Percentiles rank a stretch among this genome's conserved stretches.
Evolutionary conservation across 2,113 vertebrate species (phyloP).

Genomic region (Bambusicola thoracicus): DNA sequence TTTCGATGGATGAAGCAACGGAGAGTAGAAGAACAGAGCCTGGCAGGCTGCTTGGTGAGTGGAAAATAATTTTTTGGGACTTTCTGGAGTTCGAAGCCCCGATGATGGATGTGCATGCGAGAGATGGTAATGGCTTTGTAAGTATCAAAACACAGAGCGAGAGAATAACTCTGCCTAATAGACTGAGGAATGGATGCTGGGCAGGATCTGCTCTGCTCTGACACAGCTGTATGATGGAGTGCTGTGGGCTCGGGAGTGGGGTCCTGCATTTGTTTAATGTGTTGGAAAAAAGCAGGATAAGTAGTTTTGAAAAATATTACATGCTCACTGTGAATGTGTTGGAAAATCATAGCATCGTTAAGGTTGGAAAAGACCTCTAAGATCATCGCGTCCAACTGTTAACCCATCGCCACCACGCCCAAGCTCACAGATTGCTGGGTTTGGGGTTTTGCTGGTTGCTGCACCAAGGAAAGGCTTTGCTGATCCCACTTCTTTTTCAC

Average conservation of each 20-base stretch:
- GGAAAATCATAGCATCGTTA: background rate
- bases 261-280: background rate
- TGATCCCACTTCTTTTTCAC: background rate
- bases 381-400: too few species aligned
- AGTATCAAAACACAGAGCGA: constrained; percentile 38
- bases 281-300: background rate
- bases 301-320: background rate
- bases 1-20: constrained; percentile 17
- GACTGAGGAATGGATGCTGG: constrained; percentile 32
- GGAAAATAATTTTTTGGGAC: constrained; percentile 51
- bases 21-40: constrained; percentile 69
- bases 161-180: constrained; percentile 39
- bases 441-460: background rate
- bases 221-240: constrained; percentile 13
- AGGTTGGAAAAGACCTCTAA: too few species aligned
- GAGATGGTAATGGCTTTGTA: constrained; percentile 60
- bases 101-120: constrained; percentile 60
- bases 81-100: constrained; percentile 40
- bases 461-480: background rate
- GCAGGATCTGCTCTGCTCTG: background rate
- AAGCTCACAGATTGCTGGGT: background rate
- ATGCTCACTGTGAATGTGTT: accelerated
- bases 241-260: background rate
- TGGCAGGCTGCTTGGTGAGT: constrained; percentile 65
- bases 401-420: too few species aligned